Evolutionary conservation across 2,888 invertebrate genomes (phyloP), one percentile per base, ranked within the genome.

Genomic region (Nasonovia ribisnigri): DNA sequence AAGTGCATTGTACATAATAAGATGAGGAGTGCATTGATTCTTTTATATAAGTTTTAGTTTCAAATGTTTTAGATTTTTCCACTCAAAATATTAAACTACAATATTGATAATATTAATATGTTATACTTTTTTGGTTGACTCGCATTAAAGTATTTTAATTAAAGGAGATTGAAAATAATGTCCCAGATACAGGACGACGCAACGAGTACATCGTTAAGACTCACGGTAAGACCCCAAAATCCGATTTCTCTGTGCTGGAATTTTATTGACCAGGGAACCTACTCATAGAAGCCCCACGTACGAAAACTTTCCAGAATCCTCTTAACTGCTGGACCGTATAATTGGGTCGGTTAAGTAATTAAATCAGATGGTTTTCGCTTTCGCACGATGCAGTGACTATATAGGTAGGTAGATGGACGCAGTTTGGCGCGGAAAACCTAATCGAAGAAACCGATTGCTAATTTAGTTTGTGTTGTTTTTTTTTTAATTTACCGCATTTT

Each of bases 361-460:
- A 86, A 90, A 90, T 57, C 60, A 3, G 60, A 93, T 29, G 42
- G 86, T 93, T 93, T 93, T 93, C 90, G 93, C 84, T 93, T 93
- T 93, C 86, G 51, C 87, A 11, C 87, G 26, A 24, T 13, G 43
- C n/a, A 43, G 10, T 16, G 54, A 20, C n/a, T n/a, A n/a, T 10
- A 60, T n/a, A 54, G 6, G 20, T 48, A 51, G 51, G 51, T 57
- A 84, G 42, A 42, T 42, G 43, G 57, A 26, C n/a, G 24, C 10
- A n/a, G n/a, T 90, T 77, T 84, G 92, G 8, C 60, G 48, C 51
- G 24, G 54, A 42, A 84, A 84, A 84, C 43, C 43, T 48, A 46
- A 60, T 86, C 86, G 91, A 92, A 46, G 57, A 92, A 86, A 57
- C 29, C 43, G 60, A 92, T 57, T 29, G 57, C 86, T 46, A 46